phyloP scores from a whole-genome alignment of 2,113 vertebrate species.

The Gracilinanus agilis region DNA sequence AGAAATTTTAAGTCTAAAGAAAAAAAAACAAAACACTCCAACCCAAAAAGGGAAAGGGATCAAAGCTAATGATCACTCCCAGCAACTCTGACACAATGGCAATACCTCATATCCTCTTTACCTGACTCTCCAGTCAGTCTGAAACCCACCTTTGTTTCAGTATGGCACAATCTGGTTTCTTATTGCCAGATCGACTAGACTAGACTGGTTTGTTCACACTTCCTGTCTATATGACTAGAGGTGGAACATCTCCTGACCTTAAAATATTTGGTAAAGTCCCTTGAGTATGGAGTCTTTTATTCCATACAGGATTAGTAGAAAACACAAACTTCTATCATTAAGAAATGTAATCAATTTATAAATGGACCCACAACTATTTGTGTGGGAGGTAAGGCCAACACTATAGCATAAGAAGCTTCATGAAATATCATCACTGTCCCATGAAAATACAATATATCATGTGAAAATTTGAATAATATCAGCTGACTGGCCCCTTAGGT shows the following conservation, averaged over 20 bases:
- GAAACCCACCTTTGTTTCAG: not conserved
- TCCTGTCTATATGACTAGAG: not conserved
- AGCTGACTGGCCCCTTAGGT: not conserved
- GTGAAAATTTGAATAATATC: not conserved
- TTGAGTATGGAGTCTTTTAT: conserved; percentile 29
- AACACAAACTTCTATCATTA: conserved; percentile 15
- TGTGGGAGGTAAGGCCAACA: not conserved
- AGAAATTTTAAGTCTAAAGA: not conserved
- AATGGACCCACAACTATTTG: conserved; percentile 11
- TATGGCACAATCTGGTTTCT: not conserved
- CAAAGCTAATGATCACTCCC: not conserved
- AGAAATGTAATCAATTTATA: conserved; percentile 9
- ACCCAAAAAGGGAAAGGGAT: not conserved
- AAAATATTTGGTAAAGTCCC: conserved; percentile 35
- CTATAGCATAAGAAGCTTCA: not conserved
- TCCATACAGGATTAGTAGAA: conserved; percentile 3
- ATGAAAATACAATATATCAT: not conserved
- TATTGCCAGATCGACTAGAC: not conserved
- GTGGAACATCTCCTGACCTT: conserved; percentile 18
- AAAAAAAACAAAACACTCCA: not conserved
- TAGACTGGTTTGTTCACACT: conserved; percentile 18
- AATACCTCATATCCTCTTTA: not conserved
- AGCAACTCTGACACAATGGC: not conserved
- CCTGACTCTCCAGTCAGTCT: not conserved
- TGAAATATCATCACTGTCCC: not conserved